These are phyloP conservation scores for Gadopsis marmoratus DNA, from an alignment of 2,797 vertebrate species.

Conservation along the genomic window DNA sequence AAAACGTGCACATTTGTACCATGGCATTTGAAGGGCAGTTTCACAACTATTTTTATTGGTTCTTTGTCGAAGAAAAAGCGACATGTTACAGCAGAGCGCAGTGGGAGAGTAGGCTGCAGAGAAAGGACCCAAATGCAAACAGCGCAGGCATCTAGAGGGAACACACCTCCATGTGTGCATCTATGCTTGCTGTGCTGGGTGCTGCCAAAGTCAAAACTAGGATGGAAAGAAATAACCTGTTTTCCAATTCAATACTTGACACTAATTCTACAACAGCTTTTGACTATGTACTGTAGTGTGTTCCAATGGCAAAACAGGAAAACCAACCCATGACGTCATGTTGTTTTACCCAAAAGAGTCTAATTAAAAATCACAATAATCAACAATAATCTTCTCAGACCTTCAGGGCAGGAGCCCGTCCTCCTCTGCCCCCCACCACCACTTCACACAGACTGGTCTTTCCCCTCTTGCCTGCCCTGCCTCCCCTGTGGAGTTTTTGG, in stretches of 20 bases:
- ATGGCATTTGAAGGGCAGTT: slow-evolving; percentile 37
- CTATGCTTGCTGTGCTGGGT: neutral
- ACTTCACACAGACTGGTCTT: too few relatives aligned
- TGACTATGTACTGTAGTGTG: neutral
- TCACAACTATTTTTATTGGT: neutral
- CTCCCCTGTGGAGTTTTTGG: neutral
- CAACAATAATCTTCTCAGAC: too few relatives aligned
- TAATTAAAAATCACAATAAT: too few relatives aligned
- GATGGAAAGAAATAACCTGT: neutral
- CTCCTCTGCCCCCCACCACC: too few relatives aligned
- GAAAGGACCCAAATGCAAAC: too few relatives aligned
- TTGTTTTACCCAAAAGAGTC: too few relatives aligned
- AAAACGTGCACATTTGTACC: slow-evolving; percentile 13
- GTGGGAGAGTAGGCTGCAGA: too few relatives aligned
- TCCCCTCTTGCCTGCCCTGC: too few relatives aligned
- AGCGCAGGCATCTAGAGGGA: too few relatives aligned
- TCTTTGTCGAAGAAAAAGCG: slow-evolving; percentile 7
- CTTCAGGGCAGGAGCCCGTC: too few relatives aligned
- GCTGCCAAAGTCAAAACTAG: neutral
- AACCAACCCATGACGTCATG: too few relatives aligned
- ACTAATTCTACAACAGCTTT: neutral
- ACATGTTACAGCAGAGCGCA: slow-evolving; percentile 2
- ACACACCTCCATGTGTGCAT: neutral
- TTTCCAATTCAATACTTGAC: neutral
- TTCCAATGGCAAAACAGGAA: too few relatives aligned